Evolutionary conservation across 2,113 vertebrate species (phyloP).

Genomic region (Galemys pyrenaicus): DNA sequence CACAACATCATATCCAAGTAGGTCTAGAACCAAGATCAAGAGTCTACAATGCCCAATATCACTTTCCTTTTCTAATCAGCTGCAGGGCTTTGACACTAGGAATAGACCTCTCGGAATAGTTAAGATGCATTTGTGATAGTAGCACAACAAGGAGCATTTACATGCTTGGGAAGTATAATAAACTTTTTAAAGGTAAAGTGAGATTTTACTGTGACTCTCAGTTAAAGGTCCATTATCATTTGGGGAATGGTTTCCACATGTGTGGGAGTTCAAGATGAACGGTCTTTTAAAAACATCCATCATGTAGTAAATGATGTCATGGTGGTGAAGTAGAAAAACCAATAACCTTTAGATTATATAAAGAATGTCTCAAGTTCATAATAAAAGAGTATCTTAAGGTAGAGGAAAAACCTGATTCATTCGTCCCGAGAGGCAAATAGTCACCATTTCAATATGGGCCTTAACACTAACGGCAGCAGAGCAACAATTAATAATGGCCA

Average conservation of each 20-base stretch:
- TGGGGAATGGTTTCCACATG: not conserved
- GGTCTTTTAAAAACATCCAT: not conserved
- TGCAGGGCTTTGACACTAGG: not conserved
- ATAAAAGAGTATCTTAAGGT: not conserved
- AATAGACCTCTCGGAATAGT: not conserved
- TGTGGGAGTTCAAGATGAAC: not conserved
- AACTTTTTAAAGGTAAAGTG: not conserved
- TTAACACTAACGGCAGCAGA: not conserved
- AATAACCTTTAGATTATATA: not conserved
- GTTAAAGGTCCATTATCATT: not conserved
- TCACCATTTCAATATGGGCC: not conserved
- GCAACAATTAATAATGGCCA: not conserved
- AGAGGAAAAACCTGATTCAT: not conserved
- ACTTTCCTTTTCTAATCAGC: not conserved
- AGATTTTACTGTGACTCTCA: not conserved
- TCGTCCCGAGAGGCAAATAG: not conserved
- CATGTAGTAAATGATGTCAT: not conserved
- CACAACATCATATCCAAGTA: not conserved
- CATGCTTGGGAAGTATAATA: not conserved
- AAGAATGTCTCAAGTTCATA: not conserved
- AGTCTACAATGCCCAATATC: too few relatives aligned
- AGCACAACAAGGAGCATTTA: not conserved
- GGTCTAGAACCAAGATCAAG: not conserved
- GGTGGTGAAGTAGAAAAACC: not conserved
- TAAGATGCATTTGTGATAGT: not conserved